These are phyloP conservation scores for Diadema setosum DNA, from an alignment of 35 echinoderm and acorn worm species.

Conservation along the genomic window DNA sequence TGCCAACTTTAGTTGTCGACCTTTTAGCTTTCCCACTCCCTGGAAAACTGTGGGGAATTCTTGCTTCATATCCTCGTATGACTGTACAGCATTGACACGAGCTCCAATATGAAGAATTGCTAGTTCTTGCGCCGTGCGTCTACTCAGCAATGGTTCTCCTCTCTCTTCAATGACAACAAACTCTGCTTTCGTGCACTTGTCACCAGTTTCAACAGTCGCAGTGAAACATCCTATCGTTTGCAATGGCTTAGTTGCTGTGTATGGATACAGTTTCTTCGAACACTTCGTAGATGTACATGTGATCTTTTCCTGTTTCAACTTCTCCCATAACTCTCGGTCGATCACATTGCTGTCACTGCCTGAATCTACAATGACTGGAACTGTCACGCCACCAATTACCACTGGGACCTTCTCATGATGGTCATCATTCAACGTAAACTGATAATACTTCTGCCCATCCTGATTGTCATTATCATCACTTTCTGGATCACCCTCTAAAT, in stretches of 20 bases:
- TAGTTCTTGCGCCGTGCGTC: not conserved
- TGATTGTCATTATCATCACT: not conserved
- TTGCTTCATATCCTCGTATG: not conserved
- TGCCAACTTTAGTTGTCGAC: not conserved
- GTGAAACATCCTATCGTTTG: not conserved
- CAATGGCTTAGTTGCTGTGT: not conserved
- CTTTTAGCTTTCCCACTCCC: slow-evolving; percentile 16
- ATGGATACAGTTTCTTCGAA: not conserved
- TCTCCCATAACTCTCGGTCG: not conserved
- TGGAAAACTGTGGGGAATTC: not conserved
- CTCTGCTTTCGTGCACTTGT: not conserved
- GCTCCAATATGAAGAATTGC: not conserved
- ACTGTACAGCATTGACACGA: not conserved
- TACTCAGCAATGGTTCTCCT: slow-evolving; percentile 3
- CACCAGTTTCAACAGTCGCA: not conserved
- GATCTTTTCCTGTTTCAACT: not conserved
- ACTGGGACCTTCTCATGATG: not conserved
- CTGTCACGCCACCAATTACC: not conserved
- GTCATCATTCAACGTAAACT: not conserved
- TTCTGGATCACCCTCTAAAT: not conserved
- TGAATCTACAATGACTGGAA: not conserved
- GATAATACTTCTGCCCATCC: not conserved
- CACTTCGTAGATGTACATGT: not conserved
- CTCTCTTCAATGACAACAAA: slow-evolving; percentile 5
- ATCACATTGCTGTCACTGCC: slow-evolving; percentile 27